Conservation (phyloP, 2,797 vertebrate species). For the Staurois parvus region DNA sequence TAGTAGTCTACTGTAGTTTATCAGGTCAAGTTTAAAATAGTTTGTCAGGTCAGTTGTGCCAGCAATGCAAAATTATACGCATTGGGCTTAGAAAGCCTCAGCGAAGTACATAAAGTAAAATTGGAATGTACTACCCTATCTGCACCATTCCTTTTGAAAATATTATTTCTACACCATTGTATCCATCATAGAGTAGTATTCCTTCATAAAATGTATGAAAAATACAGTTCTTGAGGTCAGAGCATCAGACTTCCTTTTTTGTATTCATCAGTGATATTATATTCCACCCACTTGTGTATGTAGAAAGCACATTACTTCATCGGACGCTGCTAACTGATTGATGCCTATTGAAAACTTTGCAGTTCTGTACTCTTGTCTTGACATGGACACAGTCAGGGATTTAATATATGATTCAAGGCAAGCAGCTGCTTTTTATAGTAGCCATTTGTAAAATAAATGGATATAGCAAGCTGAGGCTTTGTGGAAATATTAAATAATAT, state of each 20-base stretch:
- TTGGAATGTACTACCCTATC: neutral
- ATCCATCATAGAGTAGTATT: neutral
- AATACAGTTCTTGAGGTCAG: neutral
- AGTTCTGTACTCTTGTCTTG: conserved; percentile 12
- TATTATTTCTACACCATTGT: neutral
- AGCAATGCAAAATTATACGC: neutral
- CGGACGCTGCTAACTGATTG: neutral
- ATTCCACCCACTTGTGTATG: conserved; percentile 21
- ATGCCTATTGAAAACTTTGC: conserved; percentile 2
- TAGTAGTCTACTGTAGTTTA: neutral
- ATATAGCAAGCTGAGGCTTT: conserved; percentile 16
- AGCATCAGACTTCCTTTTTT: neutral
- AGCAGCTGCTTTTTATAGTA: conserved; percentile 27
- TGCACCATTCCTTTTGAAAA: neutral
- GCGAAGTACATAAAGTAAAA: neutral
- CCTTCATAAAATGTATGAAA: neutral
- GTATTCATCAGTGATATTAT: neutral
- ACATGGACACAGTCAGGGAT: neutral
- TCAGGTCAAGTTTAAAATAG: neutral
- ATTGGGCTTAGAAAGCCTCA: neutral
- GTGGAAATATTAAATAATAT: conserved; percentile 35
- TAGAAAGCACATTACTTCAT: conserved; percentile 17
- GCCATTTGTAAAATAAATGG: conserved; percentile 45
- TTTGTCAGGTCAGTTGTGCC: neutral
- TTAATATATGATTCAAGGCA: conserved; percentile 41